Evolutionary conservation across 2,797 vertebrate species (phyloP), one percentile per base, ranked within the genome.

Genomic region (Spondyliosoma cantharus): DNA sequence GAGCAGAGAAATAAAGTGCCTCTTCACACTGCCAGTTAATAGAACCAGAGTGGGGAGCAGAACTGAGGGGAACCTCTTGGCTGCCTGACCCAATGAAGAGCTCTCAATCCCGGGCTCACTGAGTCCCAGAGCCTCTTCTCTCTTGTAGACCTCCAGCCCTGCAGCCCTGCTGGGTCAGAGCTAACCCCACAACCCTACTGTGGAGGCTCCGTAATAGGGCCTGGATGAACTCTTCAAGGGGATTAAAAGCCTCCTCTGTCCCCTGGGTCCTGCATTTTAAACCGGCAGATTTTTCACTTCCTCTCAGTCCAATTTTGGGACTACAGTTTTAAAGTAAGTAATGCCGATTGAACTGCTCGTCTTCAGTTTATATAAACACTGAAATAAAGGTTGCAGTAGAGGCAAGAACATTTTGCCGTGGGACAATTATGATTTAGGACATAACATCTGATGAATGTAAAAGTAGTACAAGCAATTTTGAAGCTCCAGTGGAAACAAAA

Each of bases 191-290:
- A 85, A 37, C 87, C 83, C 87, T 87, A 89, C 91, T 91, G 87
- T 87, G 83, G 85, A 90, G 86, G 76, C 80, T 85, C 75, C 37
- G 86, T 93, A 95, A 95, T 94, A 86, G 90, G 88, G 82, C 89
- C 92, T 90, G 91, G 91, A 94, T 93, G 93, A 94, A 95, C 93
- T 95, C 88, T 93, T 94, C 90, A 92, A 93, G 88, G 82, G 93
- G 87, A 87, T 90, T 87, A 86, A 94, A 93, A 92, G 86, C 92
- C 89, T 90, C 91, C 92, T 68, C 27, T 84, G 37, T 84, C 78
- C 71, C 65, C 67, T 11, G 57, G 63, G 60, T 79, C 24, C 1
- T 50, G 56, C 71, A 85, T 85, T 83, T 87, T 78, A 78, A 81
- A 84, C 82, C 71, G 48, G 29, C 13, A 42, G 37, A 19, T 65